Evolutionary conservation across 2,113 vertebrate species (phyloP), one percentile per base, ranked within the genome.

Genomic region (Pteropus alecto): DNA sequence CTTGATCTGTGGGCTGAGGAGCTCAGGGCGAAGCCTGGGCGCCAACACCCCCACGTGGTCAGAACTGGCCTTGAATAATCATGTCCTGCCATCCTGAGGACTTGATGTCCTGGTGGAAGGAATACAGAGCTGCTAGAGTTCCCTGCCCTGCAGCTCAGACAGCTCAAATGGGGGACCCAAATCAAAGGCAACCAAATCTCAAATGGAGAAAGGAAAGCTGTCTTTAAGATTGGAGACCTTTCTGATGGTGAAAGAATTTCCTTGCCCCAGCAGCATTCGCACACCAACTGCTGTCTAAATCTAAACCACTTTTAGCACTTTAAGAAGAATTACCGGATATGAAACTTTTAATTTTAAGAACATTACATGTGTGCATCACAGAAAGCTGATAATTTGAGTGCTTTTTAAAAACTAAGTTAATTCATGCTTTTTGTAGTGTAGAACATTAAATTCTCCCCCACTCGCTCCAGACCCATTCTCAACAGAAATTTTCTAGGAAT

Each of bases 371-470:
- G 67, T 74, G n/a, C 74, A 61, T 78, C 28, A 91, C 35, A 77
- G 38, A 90, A 60, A 70, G 3, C 65, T 89, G 56, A 16, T 63
- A 33, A 19, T 78, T 46, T 35, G 43, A 33, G 7, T 51, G 61
- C 68, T 90, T 95, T 92, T 51, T 67, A 18, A 91, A 90, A 97
- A 78, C 51, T 2, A 73, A 21, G 41, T 71, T 65, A 89, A 77
- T 93, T 93, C 3, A 46, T n/a, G 28, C 13, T 82, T 3, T 38
- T 77, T 48, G 54, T 79, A 86, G 1, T 58, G 1, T 7, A 33
- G 22, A 71, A 33, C 11, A 26, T 71, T 71, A 41, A 30, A 35
- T 56, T 89, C 60, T 65, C 71, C 33, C 51, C 19, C 60, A 46
- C 33, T 70, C 7, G 0, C 5, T 21, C 28, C 18, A 11, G 5